A percentile compares a stretch with the other conserved stretches of the same genome.
phyloP scores from a whole-genome alignment of 2,888 invertebrate species.

The Deilephila porcellus region DNA sequence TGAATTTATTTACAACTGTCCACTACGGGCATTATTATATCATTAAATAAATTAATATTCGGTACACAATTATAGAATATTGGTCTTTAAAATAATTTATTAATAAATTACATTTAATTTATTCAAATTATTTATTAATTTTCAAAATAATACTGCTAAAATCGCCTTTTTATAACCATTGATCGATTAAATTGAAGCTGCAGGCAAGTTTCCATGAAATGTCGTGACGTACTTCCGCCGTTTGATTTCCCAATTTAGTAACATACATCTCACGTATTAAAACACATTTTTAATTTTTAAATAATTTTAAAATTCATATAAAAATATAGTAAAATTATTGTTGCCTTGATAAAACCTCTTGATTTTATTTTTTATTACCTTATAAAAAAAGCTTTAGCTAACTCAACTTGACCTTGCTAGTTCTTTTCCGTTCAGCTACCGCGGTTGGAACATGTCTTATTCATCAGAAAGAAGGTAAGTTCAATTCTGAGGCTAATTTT shows the following conservation, averaged over 20 bases:
- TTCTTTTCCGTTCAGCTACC: constrained; percentile 90
- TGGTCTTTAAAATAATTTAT: no score
- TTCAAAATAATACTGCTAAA: constrained; percentile 34
- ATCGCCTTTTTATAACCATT: constrained; percentile 34
- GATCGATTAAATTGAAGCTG: background rate
- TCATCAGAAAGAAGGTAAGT: constrained; percentile 92
- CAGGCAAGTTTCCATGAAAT: constrained; percentile 22
- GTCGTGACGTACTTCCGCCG: constrained; percentile 69
- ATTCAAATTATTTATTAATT: no score
- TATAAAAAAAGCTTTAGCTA: constrained; percentile 71
- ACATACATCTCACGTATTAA: constrained; percentile 54
- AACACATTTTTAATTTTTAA: constrained; percentile 45
- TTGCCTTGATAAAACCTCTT: constrained; percentile 31
- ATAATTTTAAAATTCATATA: constrained; percentile 55
- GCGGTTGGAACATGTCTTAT: constrained; percentile 93
- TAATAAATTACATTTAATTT: no score
- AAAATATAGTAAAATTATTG: constrained; percentile 58
- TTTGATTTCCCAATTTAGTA: constrained; percentile 65
- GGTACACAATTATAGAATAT: no score
- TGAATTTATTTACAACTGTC: no score
- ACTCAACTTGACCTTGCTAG: constrained; percentile 85
- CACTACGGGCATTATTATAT: no score
- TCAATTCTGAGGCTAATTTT: constrained; percentile 63
- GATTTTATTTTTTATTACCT: constrained; percentile 42
- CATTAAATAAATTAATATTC: no score